Evolutionary conservation across 2,113 vertebrate genomes (phyloP).

Genomic region (Tricholaema leucomelas): DNA sequence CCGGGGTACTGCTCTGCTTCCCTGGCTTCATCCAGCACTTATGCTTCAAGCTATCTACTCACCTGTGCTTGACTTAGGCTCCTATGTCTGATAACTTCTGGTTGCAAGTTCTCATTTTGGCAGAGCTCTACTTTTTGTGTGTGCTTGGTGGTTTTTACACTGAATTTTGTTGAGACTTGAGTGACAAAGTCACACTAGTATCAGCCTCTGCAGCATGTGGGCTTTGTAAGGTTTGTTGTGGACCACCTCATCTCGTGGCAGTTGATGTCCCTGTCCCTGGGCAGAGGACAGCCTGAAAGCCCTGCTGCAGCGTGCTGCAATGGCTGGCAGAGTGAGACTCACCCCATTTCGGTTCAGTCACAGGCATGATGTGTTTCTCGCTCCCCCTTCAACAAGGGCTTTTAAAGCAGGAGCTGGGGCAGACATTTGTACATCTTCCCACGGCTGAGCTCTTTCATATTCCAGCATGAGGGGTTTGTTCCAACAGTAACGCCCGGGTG

Average conservation of each 20-base stretch:
- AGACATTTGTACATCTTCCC: background rate
- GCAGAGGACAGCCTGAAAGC: background rate
- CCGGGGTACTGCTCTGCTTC: fast-evolving
- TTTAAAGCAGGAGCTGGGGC: background rate
- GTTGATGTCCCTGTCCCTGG: background rate
- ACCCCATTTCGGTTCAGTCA: background rate
- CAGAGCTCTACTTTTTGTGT: background rate
- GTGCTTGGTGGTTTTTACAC: background rate
- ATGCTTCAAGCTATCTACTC: background rate
- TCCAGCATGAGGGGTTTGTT: background rate
- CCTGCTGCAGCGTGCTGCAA: fast-evolving
- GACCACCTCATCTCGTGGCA: background rate
- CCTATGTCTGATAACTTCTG: background rate
- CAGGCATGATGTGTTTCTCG: background rate
- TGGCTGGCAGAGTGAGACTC: too few species aligned
- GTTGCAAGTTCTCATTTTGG: background rate
- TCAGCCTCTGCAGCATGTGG: background rate
- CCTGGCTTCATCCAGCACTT: background rate
- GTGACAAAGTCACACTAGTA: background rate
- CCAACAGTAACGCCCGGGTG: background rate
- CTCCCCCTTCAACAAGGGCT: background rate
- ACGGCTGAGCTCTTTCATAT: background rate
- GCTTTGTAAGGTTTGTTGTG: background rate
- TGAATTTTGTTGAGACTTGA: background rate
- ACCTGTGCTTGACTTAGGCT: background rate